phyloP scores from a whole-genome alignment of 2,888 invertebrate species.

The Gastrophysa polygoni region DNA sequence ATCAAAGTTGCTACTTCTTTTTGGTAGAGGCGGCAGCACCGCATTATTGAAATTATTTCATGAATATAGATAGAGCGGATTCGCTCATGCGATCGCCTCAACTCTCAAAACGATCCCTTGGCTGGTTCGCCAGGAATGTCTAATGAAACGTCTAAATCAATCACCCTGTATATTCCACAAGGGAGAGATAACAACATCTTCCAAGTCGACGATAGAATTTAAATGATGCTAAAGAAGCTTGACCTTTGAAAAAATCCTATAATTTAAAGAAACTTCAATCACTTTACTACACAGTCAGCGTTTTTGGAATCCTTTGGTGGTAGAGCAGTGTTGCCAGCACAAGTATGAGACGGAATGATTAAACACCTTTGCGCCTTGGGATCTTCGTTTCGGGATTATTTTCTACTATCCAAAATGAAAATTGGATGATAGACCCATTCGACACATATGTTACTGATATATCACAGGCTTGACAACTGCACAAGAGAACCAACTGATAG shows the following conservation, averaged over 20 bases:
- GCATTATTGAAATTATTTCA: too few species aligned
- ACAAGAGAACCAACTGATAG: conserved; percentile 21
- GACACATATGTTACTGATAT: conserved; percentile 20
- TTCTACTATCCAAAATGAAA: conserved; percentile 29
- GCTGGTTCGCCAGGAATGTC: too few species aligned
- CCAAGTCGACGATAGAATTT: conserved; percentile 19
- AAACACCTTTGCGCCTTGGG: conserved; percentile 23
- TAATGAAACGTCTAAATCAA: too few species aligned
- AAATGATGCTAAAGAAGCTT: conserved; percentile 20
- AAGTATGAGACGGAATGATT: conserved; percentile 27
- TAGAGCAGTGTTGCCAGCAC: conserved; percentile 24
- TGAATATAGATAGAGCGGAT: too few species aligned
- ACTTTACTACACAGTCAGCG: conserved; percentile 23
- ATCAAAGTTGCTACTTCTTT: too few species aligned
- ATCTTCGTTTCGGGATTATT: conserved; percentile 28
- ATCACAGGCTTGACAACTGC: conserved; percentile 15
- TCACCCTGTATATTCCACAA: too few species aligned
- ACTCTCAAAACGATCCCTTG: conserved; percentile 26
- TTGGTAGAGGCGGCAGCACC: too few species aligned
- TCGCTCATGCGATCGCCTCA: too few species aligned
- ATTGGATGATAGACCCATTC: conserved; percentile 25
- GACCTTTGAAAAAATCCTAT: conserved; percentile 6
- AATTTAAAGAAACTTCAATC: conserved; percentile 18
- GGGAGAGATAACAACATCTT: conserved; percentile 21
- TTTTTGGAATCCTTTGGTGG: conserved; percentile 32